These are phyloP conservation scores for Eupithecia inturbata DNA, from an alignment of 2,888 invertebrate species.

Conservation along the genomic window DNA sequence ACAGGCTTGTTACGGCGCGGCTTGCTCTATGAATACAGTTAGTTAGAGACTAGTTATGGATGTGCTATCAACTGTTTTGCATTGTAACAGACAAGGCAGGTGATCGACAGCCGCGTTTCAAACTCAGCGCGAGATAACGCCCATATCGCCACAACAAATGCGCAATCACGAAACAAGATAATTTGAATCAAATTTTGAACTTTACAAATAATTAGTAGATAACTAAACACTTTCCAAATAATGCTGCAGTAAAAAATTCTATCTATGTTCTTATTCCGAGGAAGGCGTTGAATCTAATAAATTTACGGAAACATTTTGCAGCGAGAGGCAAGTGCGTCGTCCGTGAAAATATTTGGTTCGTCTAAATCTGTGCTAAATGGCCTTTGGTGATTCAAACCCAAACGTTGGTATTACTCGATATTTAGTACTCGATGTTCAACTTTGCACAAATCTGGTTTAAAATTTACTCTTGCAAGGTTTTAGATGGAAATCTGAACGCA, in stretches of 20 bases:
- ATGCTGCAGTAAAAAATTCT: slow-evolving; percentile 35
- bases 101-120: slow-evolving; percentile 60
- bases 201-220: slow-evolving; percentile 48
- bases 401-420: slow-evolving; percentile 54
- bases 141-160: slow-evolving; percentile 56
- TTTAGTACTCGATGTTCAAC: slow-evolving; percentile 42
- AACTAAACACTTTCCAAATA: slow-evolving; percentile 37
- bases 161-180: slow-evolving; percentile 53
- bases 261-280: neutral
- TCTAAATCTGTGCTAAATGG: slow-evolving; percentile 76
- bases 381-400: slow-evolving; percentile 74
- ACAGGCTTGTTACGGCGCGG: slow-evolving; percentile 45
- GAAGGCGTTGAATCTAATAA: slow-evolving; percentile 16
- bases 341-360: slow-evolving; percentile 79
- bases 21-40: slow-evolving; percentile 48
- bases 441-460: slow-evolving; percentile 2
- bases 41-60: slow-evolving; percentile 30
- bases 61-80: slow-evolving; percentile 40
- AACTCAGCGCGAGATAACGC: slow-evolving; percentile 54
- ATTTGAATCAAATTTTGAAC: slow-evolving; percentile 50
- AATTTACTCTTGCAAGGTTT: neutral
- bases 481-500: neutral
- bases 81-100: slow-evolving; percentile 44
- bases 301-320: slow-evolving; percentile 48
- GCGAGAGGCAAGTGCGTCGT: slow-evolving; percentile 68